Evolutionary conservation across 2,113 vertebrate genomes (phyloP).

Genomic region (Proterorhinus semilunaris): DNA sequence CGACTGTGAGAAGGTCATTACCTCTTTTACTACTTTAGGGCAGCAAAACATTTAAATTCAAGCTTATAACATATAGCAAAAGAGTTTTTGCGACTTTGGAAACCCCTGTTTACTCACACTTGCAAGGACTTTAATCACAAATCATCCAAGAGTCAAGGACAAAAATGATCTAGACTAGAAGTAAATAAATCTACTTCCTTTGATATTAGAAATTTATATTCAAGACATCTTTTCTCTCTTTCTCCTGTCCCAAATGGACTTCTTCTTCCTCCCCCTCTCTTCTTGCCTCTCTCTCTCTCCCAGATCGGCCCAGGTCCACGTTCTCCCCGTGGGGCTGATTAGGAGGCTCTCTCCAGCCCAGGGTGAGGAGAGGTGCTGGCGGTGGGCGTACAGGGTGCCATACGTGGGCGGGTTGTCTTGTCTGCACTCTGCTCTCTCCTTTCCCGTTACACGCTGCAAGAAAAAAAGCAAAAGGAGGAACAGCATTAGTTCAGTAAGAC

Average conservation of each 20-base stretch:
- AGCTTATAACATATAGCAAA: too few species aligned
- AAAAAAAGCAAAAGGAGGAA: background rate
- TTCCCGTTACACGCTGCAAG: constrained; percentile 47
- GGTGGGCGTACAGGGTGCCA: constrained; percentile 23
- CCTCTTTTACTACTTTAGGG: too few species aligned
- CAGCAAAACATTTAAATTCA: too few species aligned
- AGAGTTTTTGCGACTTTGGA: too few species aligned
- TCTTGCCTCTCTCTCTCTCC: constrained; percentile 48
- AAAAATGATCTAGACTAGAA: too few species aligned
- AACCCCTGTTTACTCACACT: too few species aligned
- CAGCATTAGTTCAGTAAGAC: background rate
- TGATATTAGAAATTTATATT: too few species aligned
- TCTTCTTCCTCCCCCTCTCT: constrained; percentile 29
- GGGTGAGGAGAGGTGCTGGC: constrained; percentile 42
- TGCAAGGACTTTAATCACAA: too few species aligned
- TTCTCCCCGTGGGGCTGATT: constrained; percentile 70
- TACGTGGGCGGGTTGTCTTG: constrained; percentile 65
- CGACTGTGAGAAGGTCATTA: too few species aligned
- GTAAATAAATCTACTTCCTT: too few species aligned
- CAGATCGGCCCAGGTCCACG: constrained; percentile 74
- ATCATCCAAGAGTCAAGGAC: too few species aligned
- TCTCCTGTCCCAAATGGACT: constrained; percentile 75
- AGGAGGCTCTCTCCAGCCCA: constrained; percentile 71
- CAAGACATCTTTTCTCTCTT: background rate
- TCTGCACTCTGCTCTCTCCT: constrained; percentile 67